phyloP scores from a whole-genome alignment of 2,888 invertebrate species.

The Unio delphinus region DNA sequence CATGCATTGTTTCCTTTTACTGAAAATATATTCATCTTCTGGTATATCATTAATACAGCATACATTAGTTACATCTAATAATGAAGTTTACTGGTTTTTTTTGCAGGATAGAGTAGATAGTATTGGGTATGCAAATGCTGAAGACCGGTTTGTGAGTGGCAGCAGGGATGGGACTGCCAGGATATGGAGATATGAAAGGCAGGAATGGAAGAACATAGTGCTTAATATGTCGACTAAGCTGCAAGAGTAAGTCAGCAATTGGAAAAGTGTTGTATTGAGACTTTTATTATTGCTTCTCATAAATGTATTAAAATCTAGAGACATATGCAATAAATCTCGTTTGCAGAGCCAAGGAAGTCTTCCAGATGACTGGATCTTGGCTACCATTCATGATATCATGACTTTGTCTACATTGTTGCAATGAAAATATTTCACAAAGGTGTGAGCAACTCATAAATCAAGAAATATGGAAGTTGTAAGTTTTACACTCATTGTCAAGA shows the following conservation, averaged over 20 bases:
- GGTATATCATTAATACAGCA: slow-evolving; percentile 1
- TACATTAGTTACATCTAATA: neutral
- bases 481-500: too few relatives aligned
- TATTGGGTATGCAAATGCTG: slow-evolving; percentile 93
- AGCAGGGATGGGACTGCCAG: slow-evolving; percentile 96
- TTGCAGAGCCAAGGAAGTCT: too few relatives aligned
- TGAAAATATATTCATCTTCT: slow-evolving; percentile 1
- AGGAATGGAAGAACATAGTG: slow-evolving; percentile 88
- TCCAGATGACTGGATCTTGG: too few relatives aligned
- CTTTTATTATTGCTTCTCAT: too few relatives aligned
- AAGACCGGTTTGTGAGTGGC: slow-evolving; percentile 91
- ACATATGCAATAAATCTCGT: too few relatives aligned
- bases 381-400: too few relatives aligned
- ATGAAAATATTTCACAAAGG: too few relatives aligned
- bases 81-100: slow-evolving; percentile 1
- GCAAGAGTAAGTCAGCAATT: slow-evolving; percentile 12
- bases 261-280: too few relatives aligned
- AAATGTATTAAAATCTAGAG: too few relatives aligned
- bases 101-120: slow-evolving; percentile 90
- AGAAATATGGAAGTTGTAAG: too few relatives aligned
- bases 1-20: neutral
- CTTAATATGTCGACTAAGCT: slow-evolving; percentile 74
- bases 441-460: too few relatives aligned
- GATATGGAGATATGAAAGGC: slow-evolving; percentile 91
- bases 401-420: too few relatives aligned